Conservation (phyloP, 2,113 vertebrate genomes). For the Chinchilla lanigera region DNA sequence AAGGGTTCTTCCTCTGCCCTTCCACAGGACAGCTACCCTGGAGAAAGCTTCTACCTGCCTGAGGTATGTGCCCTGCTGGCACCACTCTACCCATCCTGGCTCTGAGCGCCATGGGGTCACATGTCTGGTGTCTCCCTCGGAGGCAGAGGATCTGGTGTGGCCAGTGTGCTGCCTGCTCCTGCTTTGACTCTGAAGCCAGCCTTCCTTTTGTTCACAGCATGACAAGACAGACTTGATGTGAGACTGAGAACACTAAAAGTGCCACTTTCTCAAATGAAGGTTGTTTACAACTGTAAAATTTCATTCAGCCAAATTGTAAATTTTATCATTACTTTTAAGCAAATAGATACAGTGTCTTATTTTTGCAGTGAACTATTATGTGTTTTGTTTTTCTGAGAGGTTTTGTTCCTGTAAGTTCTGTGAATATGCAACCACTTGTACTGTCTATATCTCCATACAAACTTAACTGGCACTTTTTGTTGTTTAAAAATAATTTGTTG, state of each 20-base stretch:
- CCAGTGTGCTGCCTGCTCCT: not conserved
- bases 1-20: rapidly evolving
- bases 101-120: rapidly evolving
- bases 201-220: rapidly evolving
- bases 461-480: not conserved
- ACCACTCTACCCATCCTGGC: rapidly evolving
- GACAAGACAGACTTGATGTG: rapidly evolving
- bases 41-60: rapidly evolving
- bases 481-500: not conserved
- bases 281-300: not conserved
- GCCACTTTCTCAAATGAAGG: not conserved
- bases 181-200: not conserved
- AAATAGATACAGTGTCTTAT: not conserved
- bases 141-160: not conserved
- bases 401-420: not conserved
- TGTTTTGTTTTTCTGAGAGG: not conserved
- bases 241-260: not conserved
- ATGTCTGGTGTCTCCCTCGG: rapidly evolving
- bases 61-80: no score
- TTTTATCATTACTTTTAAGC: not conserved
- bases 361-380: not conserved
- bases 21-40: rapidly evolving
- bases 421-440: rapidly evolving
- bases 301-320: not conserved
- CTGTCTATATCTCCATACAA: rapidly evolving